Base-by-base conservation (phyloP, 2,113 vertebrate species). In the Lucifuga dentata region DNA sequence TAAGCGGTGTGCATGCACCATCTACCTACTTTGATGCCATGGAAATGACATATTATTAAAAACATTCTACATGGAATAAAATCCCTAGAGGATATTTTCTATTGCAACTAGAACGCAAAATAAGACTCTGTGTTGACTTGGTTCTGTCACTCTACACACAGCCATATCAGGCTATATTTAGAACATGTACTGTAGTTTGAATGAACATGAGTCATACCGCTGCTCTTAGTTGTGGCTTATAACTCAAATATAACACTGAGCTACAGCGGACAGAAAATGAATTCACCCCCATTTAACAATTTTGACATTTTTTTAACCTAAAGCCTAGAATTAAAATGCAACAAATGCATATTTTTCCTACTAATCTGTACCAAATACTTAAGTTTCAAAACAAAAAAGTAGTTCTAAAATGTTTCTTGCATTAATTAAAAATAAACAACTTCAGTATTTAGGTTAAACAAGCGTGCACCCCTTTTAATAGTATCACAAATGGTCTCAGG, bases 121-220 rank as follows among this genome's bases (percentile, higher is more conserved):
- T 29, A 46, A 43, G 20, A 8, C 58, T 50, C 41, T 20, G 33
- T 48, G 44, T 46, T 11, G 38, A 10, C 26, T 74, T 23, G 33
- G 46, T 26, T 64, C 46, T 44, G 33, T 69, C 57, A 72, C 7
- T 71, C 57, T 66, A 41, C 52, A 36, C 26, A 41, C 55, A 51
- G 62, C 45, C 67, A 59, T 15, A 45, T 46, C 60, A 19, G 32
- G 29, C 49, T 78, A 72, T 68, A 75, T 68, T 68, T 73, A 85
- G 64, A 11, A 41, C 2, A 2, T 33, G 29, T 17, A 20, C 35
- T 53, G 35, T 21, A 56, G 20, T 57, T 38, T 3, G 46, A 58
- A 11, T 13, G 23, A 32, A 45, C 16, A 48, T 48, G 17, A 33
- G 55, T 38, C 48, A 59, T 40, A 41, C 24, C 46, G 67, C 44